Base-by-base conservation (phyloP, 1,140 invertebrate genomes). In the Trichomalopsis sarcophagae region DNA sequence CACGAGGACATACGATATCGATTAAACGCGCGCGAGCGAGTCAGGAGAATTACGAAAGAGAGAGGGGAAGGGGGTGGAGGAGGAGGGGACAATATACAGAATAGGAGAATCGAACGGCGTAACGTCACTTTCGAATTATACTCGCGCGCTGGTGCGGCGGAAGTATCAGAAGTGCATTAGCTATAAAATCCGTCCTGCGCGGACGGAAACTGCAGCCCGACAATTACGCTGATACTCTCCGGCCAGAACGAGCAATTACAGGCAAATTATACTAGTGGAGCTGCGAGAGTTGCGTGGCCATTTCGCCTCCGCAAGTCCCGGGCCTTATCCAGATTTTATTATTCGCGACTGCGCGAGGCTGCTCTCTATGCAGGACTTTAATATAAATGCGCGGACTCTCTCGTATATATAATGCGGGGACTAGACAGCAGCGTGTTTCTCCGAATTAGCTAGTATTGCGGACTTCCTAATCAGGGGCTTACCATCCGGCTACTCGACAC, bases 151-250 rank as follows among this genome's bases (percentile, higher is more conserved):
- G 55, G 55, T n/a, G 14, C 33, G 11, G 73, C 2, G 30, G 21
- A 4, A 10, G 21, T 33, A 40, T 75, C 36, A 44, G 36, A 36
- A 62, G 2, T 62, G 7, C 55, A 62, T 62, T 62, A 62, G 55
- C 17, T 62, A 62, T 62, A 62, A 62, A 62, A 62, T 62, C 55
- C n/a, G 55, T 44, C 27, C 2, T 36, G 36, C 33, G 9, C 10
- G 14, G 14, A 17, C 27, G 17, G 33, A 74, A 33, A 68, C 14
- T 21, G 55, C 55, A 17, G 14, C 6, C 4, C 17, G 55, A 62
- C 7, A n/a, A 62, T 81, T 88, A 87, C 88, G 88, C 86, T 88
- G 84, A 85, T 87, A 87, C 86, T 89, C 87, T 10, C 27, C 6
- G 36, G 6, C 1, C n/a, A 44, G n/a, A 36, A 44, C 27, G 7